A percentile compares a stretch with the other conserved stretches of the same genome.
phyloP scores from a whole-genome alignment of 1,140 invertebrate genomes.

The Reticulitermes speratus region DNA sequence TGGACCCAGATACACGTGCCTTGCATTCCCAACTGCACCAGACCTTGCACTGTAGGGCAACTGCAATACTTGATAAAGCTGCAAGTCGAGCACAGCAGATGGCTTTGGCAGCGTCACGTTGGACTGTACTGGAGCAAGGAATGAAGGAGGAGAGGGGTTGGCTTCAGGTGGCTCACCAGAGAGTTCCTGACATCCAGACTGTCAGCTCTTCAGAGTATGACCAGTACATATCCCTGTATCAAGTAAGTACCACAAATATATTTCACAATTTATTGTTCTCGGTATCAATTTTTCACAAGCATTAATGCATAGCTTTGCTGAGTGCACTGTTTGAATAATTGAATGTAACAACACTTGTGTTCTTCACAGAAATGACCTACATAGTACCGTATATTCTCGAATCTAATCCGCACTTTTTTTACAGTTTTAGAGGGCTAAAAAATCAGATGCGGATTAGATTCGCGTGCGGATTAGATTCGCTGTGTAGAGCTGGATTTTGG shows the following conservation, averaged over 20 bases:
- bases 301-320: too few species aligned
- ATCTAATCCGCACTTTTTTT: too few species aligned
- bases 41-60: conserved; percentile 70
- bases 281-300: too few species aligned
- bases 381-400: too few species aligned
- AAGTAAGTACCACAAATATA: conserved; percentile 44
- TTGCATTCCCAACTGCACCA: conserved; percentile 73
- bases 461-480: too few species aligned
- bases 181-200: conserved; percentile 73
- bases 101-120: conserved; percentile 76
- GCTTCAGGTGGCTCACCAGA: conserved; percentile 75
- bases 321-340: too few species aligned
- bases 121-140: conserved; percentile 76
- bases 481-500: too few species aligned
- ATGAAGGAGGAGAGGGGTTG: conserved; percentile 79
- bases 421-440: too few species aligned
- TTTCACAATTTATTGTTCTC: neutral
- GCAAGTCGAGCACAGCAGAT: conserved; percentile 76
- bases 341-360: too few species aligned
- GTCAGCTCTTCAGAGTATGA: conserved; percentile 79
- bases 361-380: too few species aligned
- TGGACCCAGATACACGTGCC: conserved; percentile 67
- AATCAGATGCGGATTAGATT: too few species aligned
- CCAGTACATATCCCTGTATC: conserved; percentile 79
- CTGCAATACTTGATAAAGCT: conserved; percentile 72